phyloP scores from a whole-genome alignment of 2,888 invertebrate species.

The Anorthoa munda region DNA sequence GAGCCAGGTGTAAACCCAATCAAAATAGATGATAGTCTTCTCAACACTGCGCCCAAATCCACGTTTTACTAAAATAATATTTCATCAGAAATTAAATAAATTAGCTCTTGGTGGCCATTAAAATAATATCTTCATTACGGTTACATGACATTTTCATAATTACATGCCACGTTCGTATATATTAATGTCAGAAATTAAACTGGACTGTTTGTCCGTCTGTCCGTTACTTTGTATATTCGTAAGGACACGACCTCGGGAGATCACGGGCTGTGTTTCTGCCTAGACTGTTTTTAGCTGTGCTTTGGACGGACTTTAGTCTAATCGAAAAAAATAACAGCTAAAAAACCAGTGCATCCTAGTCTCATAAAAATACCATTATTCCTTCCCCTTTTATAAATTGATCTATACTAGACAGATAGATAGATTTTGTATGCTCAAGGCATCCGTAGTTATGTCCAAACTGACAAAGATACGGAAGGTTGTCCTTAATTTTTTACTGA shows the following conservation, averaged over 20 bases:
- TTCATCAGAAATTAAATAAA: slow-evolving; percentile 51
- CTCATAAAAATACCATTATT: no score
- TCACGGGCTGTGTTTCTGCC: neutral
- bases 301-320: no score
- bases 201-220: slow-evolving; percentile 38
- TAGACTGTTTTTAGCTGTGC: neutral
- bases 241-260: slow-evolving; percentile 5
- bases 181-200: slow-evolving; percentile 49
- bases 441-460: no score
- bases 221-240: slow-evolving; percentile 11
- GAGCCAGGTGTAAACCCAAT: slow-evolving; percentile 6
- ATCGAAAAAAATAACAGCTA: neutral
- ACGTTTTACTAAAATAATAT: slow-evolving; percentile 39
- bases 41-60: neutral
- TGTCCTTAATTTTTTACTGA: no score
- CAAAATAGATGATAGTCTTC: neutral
- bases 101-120: slow-evolving; percentile 52
- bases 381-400: no score
- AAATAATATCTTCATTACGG: slow-evolving; percentile 64
- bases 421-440: no score
- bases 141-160: slow-evolving; percentile 62
- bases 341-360: no score
- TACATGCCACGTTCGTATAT: slow-evolving; percentile 51
- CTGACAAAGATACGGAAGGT: no score
- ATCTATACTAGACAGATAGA: no score